These are phyloP conservation scores for Chlorodrepanis virens DNA, from an alignment of 2,113 vertebrate species.

Conservation along the genomic window DNA sequence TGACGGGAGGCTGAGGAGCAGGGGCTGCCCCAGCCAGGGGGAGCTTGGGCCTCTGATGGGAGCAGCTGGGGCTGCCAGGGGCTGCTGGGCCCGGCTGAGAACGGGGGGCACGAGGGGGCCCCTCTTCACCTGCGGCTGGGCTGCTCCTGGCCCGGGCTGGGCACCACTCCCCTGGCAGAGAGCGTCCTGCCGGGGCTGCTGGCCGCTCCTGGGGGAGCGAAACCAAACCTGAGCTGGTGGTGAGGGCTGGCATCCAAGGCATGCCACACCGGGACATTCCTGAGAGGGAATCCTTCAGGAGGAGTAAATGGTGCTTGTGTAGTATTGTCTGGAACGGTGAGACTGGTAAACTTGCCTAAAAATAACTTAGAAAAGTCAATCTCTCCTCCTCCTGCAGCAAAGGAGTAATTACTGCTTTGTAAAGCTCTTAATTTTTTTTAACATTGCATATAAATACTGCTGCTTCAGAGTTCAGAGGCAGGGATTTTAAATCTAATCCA, in stretches of 20 bases:
- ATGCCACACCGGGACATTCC: neutral
- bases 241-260: fast-evolving
- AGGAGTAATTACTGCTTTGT: slow-evolving; percentile 44
- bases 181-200: too few relatives aligned
- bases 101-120: too few relatives aligned
- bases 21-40: neutral
- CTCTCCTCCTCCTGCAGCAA: neutral
- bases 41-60: neutral
- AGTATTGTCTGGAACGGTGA: neutral
- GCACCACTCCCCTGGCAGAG: too few relatives aligned
- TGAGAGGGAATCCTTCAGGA: neutral
- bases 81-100: neutral
- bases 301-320: neutral
- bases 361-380: neutral
- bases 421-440: slow-evolving; percentile 49
- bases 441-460: slow-evolving; percentile 28
- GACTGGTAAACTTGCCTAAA: slow-evolving; percentile 7
- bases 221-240: neutral
- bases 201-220: fast-evolving
- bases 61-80: neutral
- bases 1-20: fast-evolving
- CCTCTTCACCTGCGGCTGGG: neutral
- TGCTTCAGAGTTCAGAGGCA: slow-evolving; percentile 68
- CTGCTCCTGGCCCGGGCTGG: too few relatives aligned
- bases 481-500: slow-evolving; percentile 73